Conservation (phyloP, 2,888 invertebrate species). For the Ectemnius cavifrons region DNA sequence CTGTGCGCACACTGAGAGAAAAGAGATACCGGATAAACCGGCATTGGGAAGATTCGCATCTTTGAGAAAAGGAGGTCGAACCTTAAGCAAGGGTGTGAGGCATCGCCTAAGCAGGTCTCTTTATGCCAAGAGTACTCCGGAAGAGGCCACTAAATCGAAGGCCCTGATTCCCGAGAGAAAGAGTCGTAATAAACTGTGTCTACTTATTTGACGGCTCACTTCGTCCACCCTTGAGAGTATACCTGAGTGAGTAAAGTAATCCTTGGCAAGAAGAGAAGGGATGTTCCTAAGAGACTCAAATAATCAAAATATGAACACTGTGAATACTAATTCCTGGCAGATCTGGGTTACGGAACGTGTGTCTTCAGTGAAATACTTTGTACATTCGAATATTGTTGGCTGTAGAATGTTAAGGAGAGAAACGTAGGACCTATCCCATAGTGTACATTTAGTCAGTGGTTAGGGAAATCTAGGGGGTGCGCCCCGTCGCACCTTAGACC, state of each 20-base stretch:
- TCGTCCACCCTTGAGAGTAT: slow-evolving; percentile 75
- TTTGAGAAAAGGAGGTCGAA: slow-evolving; percentile 79
- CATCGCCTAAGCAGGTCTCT: slow-evolving; percentile 80
- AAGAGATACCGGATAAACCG: slow-evolving; percentile 62
- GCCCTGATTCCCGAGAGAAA: slow-evolving; percentile 73
- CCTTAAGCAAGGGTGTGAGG: slow-evolving; percentile 80
- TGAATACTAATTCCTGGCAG: slow-evolving; percentile 10
- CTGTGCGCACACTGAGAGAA: slow-evolving; percentile 80
- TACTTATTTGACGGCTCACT: slow-evolving; percentile 76
- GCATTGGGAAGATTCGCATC: slow-evolving; percentile 77
- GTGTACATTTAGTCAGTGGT: slow-evolving; percentile 46
- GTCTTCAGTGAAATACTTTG: slow-evolving; percentile 11
- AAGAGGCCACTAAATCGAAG: slow-evolving; percentile 71
- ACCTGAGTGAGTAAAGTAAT: slow-evolving; percentile 66
- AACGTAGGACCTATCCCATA: slow-evolving; percentile 26
- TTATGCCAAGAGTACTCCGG: slow-evolving; percentile 77
- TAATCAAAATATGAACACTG: neutral
- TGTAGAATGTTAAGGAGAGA: slow-evolving; percentile 33
- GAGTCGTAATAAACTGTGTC: slow-evolving; percentile 73
- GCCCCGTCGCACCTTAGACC: slow-evolving; percentile 23
- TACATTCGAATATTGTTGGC: slow-evolving; percentile 32
- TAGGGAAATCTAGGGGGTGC: slow-evolving; percentile 32
- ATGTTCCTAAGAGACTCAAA: no score
- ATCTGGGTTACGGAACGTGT: neutral
- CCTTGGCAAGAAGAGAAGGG: no score